These are phyloP conservation scores for Plusia festucae DNA, from an alignment of 2,888 invertebrate genomes.

Conservation along the genomic window DNA sequence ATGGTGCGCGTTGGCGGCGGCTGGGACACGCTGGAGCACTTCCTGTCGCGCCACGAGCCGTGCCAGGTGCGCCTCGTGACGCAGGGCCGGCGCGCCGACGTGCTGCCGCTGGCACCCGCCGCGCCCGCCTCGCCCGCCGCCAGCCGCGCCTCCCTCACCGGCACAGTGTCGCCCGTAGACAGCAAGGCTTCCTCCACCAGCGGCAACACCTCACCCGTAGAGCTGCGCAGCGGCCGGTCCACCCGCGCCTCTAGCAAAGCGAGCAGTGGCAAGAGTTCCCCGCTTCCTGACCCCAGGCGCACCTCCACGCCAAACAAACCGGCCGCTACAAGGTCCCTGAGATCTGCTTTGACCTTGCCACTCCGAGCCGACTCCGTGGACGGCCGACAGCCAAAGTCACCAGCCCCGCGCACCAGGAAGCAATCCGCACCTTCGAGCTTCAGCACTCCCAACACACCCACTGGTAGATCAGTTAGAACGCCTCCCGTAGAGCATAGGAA, in stretches of 20 bases:
- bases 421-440: slow-evolving; percentile 82
- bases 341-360: slow-evolving; percentile 75
- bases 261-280: slow-evolving; percentile 70
- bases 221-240: slow-evolving; percentile 58
- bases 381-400: slow-evolving; percentile 50
- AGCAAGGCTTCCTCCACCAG: slow-evolving; percentile 76
- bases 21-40: slow-evolving; percentile 98
- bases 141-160: slow-evolving; percentile 19
- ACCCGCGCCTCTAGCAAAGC: slow-evolving; percentile 66
- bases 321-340: slow-evolving; percentile 45
- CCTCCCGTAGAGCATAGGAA: slow-evolving; percentile 75
- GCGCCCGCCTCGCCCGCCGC: slow-evolving; percentile 13
- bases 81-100: slow-evolving; percentile 75
- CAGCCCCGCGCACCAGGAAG: slow-evolving; percentile 73
- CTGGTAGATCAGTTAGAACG: slow-evolving; percentile 71
- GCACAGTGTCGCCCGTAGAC: slow-evolving; percentile 71
- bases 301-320: slow-evolving; percentile 75
- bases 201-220: slow-evolving; percentile 72
- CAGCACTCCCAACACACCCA: slow-evolving; percentile 77
- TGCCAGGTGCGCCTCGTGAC: slow-evolving; percentile 92
- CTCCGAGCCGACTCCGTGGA: slow-evolving; percentile 68
- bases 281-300: slow-evolving; percentile 61
- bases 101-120: slow-evolving; percentile 64
- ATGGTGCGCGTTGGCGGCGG: slow-evolving; percentile 98
- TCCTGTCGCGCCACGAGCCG: slow-evolving; percentile 96